Base-by-base conservation (phyloP, 2,888 invertebrate species). In the Trypoxylon attenuatum region DNA sequence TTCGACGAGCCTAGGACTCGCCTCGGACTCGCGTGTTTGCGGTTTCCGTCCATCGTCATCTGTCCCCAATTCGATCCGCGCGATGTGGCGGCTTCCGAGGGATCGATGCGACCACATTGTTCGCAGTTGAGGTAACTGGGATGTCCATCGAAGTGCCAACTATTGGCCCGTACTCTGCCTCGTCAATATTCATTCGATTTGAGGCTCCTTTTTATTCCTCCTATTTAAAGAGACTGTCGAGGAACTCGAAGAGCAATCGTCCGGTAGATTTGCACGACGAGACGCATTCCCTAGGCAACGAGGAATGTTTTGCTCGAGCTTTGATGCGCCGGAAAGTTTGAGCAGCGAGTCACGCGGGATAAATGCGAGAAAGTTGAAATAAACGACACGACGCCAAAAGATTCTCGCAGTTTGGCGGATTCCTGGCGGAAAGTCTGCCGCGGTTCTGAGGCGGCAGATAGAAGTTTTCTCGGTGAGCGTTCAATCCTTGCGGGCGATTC, bases 21-120 rank as follows among this genome's bases (percentile, higher is more conserved):
- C 69, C 52, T 46, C 58, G 52, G 47, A 69, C 59, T 64, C 67
- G 66, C 54, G 61, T 68, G 64, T 75, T 68, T 65, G 76, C 61
- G 69, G 67, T 73, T 57, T 63, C 38, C 65, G 19, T 57, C 58
- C 57, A 63, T 67, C 69, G 42, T 13, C 59, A 39, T 45, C 50
- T 67, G 33, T 13, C 54, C 51, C 46, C 53, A 54, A 68, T 69
- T 68, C 69, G 69, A 68, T 67, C 25, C n/a, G 33, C 33, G n/a
- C n/a, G n/a, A n/a, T n/a, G n/a, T n/a, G 67, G 53, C 52, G 50
- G 54, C 58, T 67, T 29, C 1, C 66, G 66, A 46, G 51, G 55
- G 64, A 64, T 64, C 64, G 64, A 64, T 65, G 55, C 43, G 19
- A 8, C 13, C n/a, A n/a, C n/a, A n/a, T 27, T 8, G 65, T 41